Percentiles rank a stretch among this genome's conserved stretches.
Conservation (phyloP, 2,888 invertebrate genomes). For the Tromatobia lineatoria region DNA sequence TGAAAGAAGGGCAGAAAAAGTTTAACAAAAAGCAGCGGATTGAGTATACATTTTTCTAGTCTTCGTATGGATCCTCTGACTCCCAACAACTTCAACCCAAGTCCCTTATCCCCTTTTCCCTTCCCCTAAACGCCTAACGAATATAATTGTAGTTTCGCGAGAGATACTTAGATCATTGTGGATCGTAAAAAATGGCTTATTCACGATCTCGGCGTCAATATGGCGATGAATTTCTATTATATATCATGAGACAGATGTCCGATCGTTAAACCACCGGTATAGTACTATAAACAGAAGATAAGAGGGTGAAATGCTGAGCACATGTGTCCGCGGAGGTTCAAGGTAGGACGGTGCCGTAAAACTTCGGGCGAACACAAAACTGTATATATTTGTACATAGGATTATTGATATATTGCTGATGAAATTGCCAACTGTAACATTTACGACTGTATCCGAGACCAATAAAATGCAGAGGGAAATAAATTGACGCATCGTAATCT, state of each 20-base stretch:
- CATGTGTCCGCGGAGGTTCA: slow-evolving; percentile 12
- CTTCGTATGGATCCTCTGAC: slow-evolving; percentile 69
- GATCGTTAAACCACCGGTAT: slow-evolving; percentile 33
- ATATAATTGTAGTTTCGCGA: slow-evolving; percentile 42
- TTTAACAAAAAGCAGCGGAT: slow-evolving; percentile 34
- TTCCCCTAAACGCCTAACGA: slow-evolving; percentile 7
- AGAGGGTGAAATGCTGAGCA: slow-evolving; percentile 12
- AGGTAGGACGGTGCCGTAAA: slow-evolving; percentile 21
- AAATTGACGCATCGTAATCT: slow-evolving; percentile 22
- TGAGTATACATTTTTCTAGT: slow-evolving; percentile 80
- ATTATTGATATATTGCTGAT: slow-evolving; percentile 79
- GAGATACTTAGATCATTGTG: slow-evolving; percentile 25
- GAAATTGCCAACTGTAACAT: slow-evolving; percentile 82
- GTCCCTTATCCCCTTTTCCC: slow-evolving; percentile 22
- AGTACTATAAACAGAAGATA: slow-evolving; percentile 29
- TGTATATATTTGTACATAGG: slow-evolving; percentile 83
- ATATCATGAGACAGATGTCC: slow-evolving; percentile 11
- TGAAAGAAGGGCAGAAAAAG: neutral
- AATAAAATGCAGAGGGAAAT: slow-evolving; percentile 79
- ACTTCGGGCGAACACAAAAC: slow-evolving; percentile 34
- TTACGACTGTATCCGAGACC: slow-evolving; percentile 81
- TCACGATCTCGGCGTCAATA: slow-evolving; percentile 17
- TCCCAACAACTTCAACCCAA: slow-evolving; percentile 20
- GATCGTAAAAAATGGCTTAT: slow-evolving; percentile 29
- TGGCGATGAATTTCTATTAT: slow-evolving; percentile 23